Percentiles rank a stretch among this genome's conserved stretches.
phyloP scores from a whole-genome alignment of 2,113 vertebrate species.

The Halcyon malimbica region DNA sequence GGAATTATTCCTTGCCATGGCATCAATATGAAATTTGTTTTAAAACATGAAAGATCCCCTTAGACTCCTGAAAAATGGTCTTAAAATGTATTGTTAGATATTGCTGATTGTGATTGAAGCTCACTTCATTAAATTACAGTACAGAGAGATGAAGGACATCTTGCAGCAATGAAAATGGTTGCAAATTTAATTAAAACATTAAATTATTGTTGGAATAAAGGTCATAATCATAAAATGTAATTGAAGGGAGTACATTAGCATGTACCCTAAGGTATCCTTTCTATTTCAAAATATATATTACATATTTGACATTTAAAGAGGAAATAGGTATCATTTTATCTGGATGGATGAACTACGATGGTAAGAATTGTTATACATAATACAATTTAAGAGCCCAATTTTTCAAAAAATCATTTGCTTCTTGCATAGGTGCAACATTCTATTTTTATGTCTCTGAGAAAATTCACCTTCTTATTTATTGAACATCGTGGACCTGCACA shows the following conservation, averaged over 20 bases:
- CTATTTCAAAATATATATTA: conserved; percentile 50
- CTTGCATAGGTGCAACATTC: background rate
- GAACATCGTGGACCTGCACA: background rate
- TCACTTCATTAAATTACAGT: conserved; percentile 64
- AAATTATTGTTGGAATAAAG: conserved; percentile 74
- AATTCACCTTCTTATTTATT: conserved; percentile 14
- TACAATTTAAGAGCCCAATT: background rate
- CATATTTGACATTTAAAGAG: conserved; percentile 62
- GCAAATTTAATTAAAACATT: conserved; percentile 75
- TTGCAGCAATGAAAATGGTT: conserved; percentile 61
- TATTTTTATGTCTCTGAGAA: background rate
- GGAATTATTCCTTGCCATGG: background rate
- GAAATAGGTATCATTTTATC: conserved; percentile 52
- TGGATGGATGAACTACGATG: conserved; percentile 29
- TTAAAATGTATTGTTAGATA: conserved; percentile 53
- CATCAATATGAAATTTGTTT: background rate
- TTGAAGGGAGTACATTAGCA: conserved; percentile 65
- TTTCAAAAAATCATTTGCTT: conserved; percentile 50
- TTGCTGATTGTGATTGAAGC: conserved; percentile 60
- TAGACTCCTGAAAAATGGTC: conserved; percentile 1
- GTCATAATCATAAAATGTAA: conserved; percentile 73
- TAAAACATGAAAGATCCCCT: conserved; percentile 1
- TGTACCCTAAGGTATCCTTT: conserved; percentile 54
- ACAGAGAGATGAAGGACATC: conserved; percentile 55
- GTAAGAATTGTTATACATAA: conserved; percentile 27